Conservation (phyloP, 2,888 invertebrate species). For the Diarsia mendica region DNA sequence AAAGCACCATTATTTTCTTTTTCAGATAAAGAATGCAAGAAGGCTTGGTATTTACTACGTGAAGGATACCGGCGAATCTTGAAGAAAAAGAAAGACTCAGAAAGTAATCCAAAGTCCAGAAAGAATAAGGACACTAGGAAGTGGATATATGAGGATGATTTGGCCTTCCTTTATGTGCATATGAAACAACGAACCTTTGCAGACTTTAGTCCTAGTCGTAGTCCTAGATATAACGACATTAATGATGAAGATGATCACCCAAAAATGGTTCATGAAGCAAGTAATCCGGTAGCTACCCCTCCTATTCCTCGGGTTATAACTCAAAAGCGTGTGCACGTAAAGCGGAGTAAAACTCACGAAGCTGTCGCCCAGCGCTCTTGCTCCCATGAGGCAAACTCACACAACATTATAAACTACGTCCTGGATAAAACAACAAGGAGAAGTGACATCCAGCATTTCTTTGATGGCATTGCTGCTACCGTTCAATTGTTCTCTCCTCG, state of each 20-base stretch:
- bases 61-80: conserved; percentile 17
- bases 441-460: conserved; percentile 18
- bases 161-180: conserved; percentile 7
- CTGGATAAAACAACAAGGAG: conserved; percentile 10
- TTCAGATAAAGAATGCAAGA: conserved; percentile 26
- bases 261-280: neutral
- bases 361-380: neutral
- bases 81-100: neutral
- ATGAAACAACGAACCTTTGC: neutral
- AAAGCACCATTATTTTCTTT: neutral
- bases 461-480: conserved; percentile 17
- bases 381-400: conserved; percentile 13
- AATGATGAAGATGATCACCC: neutral
- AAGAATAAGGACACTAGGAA: neutral
- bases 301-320: no score
- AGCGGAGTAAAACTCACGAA: conserved; percentile 6
- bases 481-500: conserved; percentile 4
- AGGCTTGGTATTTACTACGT: conserved; percentile 23
- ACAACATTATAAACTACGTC: conserved; percentile 18
- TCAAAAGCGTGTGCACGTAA: neutral
- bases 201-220: neutral
- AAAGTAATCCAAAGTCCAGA: neutral
- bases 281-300: no score
- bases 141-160: conserved; percentile 18
- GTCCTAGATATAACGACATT: neutral